Base-by-base conservation (phyloP, 2,797 vertebrate species). In the Crocidura indochinensis region DNA sequence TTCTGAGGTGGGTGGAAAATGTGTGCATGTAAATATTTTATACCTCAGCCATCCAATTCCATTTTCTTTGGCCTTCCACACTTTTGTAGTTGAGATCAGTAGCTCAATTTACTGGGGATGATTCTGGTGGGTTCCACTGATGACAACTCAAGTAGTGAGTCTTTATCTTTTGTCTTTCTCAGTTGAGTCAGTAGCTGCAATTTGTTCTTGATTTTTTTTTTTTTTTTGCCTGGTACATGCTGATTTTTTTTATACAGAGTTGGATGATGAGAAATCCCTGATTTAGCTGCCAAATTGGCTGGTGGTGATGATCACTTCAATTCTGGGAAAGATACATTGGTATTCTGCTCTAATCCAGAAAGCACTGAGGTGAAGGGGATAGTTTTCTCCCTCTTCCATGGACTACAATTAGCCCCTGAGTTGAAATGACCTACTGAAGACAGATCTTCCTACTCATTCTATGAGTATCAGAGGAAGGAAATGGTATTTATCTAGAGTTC, bases 231-330 rank as follows among this genome's bases (percentile, higher is more conserved):
- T 15, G 64, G 79, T 4, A 46, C n/a, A 31, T 56, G 76, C 62
- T 92, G 91, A 88, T 81, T 91, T 90, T 81, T 91, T 90, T 86
- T 73, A 92, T 81, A 81, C 91, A 81, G 68, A 92, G 47, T 72
- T 88, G 79, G 38, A 17, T 81, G 77, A 86, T 47, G 69, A 92
- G 53, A 14, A 29, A 44, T 56, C 19, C 15, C 47, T 76, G 47
- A 8, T 20, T 80, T 76, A 65, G 88, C 47, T 79, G 90, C 65
- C 86, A 49, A 31, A 62, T 65, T 81, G 81, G 84, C 88, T 79
- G 53, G 51, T 46, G 64, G 69, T 56, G 74, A 26, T 5, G 47
- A 84, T 84, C 73, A 73, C 64, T 81, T 87, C 38, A 22, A 5
- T 65, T 72, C 71, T n/a, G 29, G 72, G 68, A 78, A 78, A 91